Evolutionary conservation across 1,140 invertebrate species (phyloP).

Genomic region (Hyphantria cunea): DNA sequence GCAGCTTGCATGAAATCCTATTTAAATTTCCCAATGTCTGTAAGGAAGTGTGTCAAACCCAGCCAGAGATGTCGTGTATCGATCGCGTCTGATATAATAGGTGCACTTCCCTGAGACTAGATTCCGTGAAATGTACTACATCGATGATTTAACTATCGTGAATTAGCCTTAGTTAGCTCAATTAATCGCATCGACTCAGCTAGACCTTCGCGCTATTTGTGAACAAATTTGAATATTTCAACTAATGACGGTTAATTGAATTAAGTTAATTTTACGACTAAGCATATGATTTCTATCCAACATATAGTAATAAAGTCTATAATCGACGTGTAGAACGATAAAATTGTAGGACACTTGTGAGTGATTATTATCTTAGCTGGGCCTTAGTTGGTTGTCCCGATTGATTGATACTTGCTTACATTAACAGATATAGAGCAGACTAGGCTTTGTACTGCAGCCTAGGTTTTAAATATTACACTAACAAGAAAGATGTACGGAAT

Average conservation of each 20-base stretch:
- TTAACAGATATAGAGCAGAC: no score
- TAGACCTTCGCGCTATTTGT: conserved; percentile 11
- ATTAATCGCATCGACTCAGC: conserved; percentile 3
- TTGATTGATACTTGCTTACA: no score
- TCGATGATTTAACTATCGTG: background rate
- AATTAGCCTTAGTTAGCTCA: conserved; percentile 6
- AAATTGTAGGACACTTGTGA: no score
- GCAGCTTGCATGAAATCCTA: background rate
- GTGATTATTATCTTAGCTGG: no score
- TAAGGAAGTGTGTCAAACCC: background rate
- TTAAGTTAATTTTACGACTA: background rate
- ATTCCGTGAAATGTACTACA: background rate
- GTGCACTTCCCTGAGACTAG: no score
- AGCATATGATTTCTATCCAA: no score
- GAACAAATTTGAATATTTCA: conserved; percentile 9
- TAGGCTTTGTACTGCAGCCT: no score
- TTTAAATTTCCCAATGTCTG: background rate
- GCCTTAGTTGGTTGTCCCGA: no score
- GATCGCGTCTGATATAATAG: background rate
- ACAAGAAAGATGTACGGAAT: no score
- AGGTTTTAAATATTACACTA: no score
- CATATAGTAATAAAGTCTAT: no score
- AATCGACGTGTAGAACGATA: no score
- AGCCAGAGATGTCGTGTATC: background rate
- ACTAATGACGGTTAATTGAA: background rate